Conservation (phyloP, 2,797 vertebrate species). For the Neomorphus geoffroyi region DNA sequence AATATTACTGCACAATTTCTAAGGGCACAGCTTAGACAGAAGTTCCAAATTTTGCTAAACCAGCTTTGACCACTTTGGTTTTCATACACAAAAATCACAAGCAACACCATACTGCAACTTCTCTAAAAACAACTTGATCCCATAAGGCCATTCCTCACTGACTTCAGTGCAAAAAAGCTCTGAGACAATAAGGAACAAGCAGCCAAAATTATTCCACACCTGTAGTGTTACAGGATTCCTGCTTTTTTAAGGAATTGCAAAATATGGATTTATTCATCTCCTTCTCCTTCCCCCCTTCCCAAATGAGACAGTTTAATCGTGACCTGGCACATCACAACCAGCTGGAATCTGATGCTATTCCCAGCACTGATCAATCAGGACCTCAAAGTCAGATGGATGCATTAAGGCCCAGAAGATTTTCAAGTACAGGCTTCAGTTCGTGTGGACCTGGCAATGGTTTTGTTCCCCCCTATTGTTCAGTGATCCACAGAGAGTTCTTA, state of each 20-base stretch:
- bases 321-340: constrained; percentile 44
- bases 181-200: not conserved
- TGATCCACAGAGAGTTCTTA: constrained; percentile 37
- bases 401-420: constrained; percentile 25
- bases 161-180: not conserved
- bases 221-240: constrained; percentile 14
- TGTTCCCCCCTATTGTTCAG: constrained; percentile 9
- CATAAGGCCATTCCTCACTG: not conserved
- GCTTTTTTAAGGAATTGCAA: not conserved
- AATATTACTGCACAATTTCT: not conserved
- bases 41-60: not conserved
- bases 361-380: constrained; percentile 59
- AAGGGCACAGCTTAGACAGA: not conserved
- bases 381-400: constrained; percentile 23
- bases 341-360: constrained; percentile 56
- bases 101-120: not conserved
- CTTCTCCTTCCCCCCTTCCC: not conserved
- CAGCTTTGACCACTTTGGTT: not conserved
- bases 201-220: constrained; percentile 41
- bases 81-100: not conserved
- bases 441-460: constrained; percentile 8
- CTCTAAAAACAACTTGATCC: not conserved
- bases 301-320: constrained; percentile 41
- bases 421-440: not conserved
- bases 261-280: constrained; percentile 26